Evolutionary conservation across 2,888 invertebrate species (phyloP), one percentile per base, ranked within the genome.

Genomic region (Drosophila siamana): DNA sequence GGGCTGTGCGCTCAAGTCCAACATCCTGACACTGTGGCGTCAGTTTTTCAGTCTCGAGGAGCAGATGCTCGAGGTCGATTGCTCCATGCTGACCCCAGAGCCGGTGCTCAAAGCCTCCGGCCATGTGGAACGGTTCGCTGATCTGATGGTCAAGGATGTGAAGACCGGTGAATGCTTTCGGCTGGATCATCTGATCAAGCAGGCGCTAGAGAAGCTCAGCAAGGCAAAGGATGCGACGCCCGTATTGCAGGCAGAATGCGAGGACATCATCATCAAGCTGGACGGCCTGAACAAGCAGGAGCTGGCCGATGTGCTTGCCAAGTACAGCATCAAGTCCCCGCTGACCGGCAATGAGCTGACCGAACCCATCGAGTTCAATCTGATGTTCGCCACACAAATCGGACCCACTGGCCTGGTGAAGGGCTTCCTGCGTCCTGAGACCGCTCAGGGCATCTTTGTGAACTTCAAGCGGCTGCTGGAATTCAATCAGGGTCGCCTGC

Each of bases 391-490:
- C 60, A 99, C 99, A 0, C 97, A 97, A 91, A 99, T 99, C 90
- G 99, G 99, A 16, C 99, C 99, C 1, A 96, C 99, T 67, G 99
- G 99, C 0, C 93, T 97, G 60, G 94, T 98, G 1, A 98, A 98
- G 93, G 98, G 95, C 13, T 99, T 96, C 91, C 93, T 99, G 19
- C 95, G 99, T 66, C 99, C 99, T 19, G 99, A 99, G 93, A 99
- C 99, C 11, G 99, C 99, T 0, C 99, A 99, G 92, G 99, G 99
- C 24, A 99, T 99, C 80, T 99, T 99, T 93, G 99, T 99, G 0
- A 99, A 99, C 93, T 99, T 99, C 92, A 99, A 99, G 92, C 94
- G 99, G 11, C 94, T 99, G 24, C 92, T 99, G 57, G 99, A 99
- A 92, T 99, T 99, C 92, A 99, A 99, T 92, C 98, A 98, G 90